Evolutionary conservation across 2,113 vertebrate genomes (phyloP).

Genomic region (Nothocercus nigrocapillus): DNA sequence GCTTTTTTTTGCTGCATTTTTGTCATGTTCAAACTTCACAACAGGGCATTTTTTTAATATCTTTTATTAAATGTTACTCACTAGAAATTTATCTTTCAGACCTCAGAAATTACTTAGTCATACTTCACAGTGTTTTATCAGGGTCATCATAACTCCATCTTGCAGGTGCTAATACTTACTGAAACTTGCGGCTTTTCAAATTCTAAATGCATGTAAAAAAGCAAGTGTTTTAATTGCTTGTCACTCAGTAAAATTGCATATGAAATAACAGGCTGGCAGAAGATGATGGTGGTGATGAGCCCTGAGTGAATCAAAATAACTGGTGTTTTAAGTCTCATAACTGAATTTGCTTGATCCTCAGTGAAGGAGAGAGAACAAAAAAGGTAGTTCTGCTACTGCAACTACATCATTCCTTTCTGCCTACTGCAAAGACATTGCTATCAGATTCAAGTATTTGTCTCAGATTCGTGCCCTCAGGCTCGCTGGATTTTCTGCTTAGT

Average conservation of each 20-base stretch:
- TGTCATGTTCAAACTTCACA: neutral
- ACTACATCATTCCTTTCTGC: neutral
- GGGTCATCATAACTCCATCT: neutral
- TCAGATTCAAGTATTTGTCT: neutral
- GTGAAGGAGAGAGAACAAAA: neutral
- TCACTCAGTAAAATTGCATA: neutral
- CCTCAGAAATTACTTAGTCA: neutral
- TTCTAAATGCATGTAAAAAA: neutral
- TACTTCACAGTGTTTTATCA: conserved; percentile 18
- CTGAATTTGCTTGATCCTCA: neutral
- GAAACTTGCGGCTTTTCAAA: neutral
- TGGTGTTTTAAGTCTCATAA: neutral
- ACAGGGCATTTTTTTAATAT: neutral
- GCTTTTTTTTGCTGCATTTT: neutral
- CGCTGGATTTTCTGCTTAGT: neutral
- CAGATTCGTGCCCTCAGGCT: neutral
- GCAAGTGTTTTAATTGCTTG: neutral
- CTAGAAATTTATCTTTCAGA: neutral
- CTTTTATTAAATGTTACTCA: neutral
- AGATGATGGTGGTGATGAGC: neutral
- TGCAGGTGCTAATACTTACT: neutral
- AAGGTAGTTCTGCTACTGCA: neutral
- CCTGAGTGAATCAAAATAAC: neutral
- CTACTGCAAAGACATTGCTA: neutral
- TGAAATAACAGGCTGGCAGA: neutral